Evolutionary conservation across 2,888 invertebrate genomes (phyloP), one percentile per base, ranked within the genome.

Genomic region (Harmothoe impar): DNA sequence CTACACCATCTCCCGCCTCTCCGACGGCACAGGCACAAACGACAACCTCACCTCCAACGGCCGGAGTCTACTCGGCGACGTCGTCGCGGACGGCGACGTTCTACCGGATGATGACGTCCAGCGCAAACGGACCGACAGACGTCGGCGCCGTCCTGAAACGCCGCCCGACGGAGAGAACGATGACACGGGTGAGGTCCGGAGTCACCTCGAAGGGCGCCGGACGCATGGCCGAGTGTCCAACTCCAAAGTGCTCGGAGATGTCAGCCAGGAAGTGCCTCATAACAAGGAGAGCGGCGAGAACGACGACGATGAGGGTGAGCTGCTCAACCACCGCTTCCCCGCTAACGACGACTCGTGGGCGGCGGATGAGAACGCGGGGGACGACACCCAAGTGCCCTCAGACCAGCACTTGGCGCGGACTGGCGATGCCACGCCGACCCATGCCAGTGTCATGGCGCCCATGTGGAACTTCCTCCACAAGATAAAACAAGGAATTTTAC

Each of bases 1-100:
- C 52, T 86, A 86, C 86, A 86, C 86, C 52, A 54, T 86, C 52
- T 86, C 86, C 0, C 25, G 86, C 17, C 29, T 86, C 3, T 86
- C 51, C 52, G 86, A 86, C 29, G 54, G 51, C 86, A 86, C 52
- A 52, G 3, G 12, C 62, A 12, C 5, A 7, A 3, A 29, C 29
- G 72, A n/a, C 25, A 81, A 81, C 81, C 20, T n/a, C 3, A 81
- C 81, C 35, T 17, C 35, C 17, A 43, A 35, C 20, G 23, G 43
- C 10, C 81, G 81, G 5, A 43, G 81, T 35, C 43, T 81, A 0
- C 81, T 81, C 7, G 81, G 43, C 23, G 43, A 81, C 81, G 81
- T 72, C 29, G 72, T 77, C 7, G n/a, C n/a, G n/a, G 43, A 43
- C 15, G 62, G 62, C 20, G n/a, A n/a, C 62, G 62, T n/a, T 20